Evolutionary conservation across 2,797 vertebrate species (phyloP), one percentile per base, ranked within the genome.

Genomic region (Helarctos malayanus): DNA sequence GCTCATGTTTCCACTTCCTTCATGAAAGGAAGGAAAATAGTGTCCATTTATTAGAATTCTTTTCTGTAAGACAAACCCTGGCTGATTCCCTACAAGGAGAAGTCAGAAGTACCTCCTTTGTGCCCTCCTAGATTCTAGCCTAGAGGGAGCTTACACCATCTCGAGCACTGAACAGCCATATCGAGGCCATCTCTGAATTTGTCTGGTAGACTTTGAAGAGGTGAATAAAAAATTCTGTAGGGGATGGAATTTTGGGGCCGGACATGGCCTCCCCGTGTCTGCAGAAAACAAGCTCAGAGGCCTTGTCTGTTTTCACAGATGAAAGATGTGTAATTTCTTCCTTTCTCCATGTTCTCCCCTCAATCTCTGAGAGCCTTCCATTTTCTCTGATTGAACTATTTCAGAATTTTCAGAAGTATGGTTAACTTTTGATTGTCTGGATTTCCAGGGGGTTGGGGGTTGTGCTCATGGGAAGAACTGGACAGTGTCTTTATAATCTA

Each of bases 181-280:
- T 54, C 0, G 0, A 16, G 9, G 3, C 35, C 18, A 9, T 45
- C 69, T 87, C 88, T 61, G 8, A 88, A 84, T 78, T 81, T 88
- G 14, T 94, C 85, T 59, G 81, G 6, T 68, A 81, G 63, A 56
- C 21, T 59, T 87, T 75, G 56, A 96, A 89, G 38, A 79, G 73
- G 29, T 29, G 75, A 89, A 75, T 57, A 12, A 32, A 78, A 92
- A 41, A 45, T 41, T 79, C 49, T 59, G 0, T 79, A 29, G 9
- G 19, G 19, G 32, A 23, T 83, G n/a, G 38, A n/a, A 45, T 63
- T 92, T 45, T 8, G 4, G 4, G 54, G 89, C 35, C 89, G 76
- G 65, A 83, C 8, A 3, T 69, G 80, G 54, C 4, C 11, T 80
- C 81, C 68, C 18, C 19, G 29, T 76, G 29, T 75, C 73, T 85